Percentiles rank a stretch among this genome's conserved stretches.
Evolutionary conservation across 2,113 vertebrate genomes (phyloP).

Genomic region (Mormyrus iriodes): DNA sequence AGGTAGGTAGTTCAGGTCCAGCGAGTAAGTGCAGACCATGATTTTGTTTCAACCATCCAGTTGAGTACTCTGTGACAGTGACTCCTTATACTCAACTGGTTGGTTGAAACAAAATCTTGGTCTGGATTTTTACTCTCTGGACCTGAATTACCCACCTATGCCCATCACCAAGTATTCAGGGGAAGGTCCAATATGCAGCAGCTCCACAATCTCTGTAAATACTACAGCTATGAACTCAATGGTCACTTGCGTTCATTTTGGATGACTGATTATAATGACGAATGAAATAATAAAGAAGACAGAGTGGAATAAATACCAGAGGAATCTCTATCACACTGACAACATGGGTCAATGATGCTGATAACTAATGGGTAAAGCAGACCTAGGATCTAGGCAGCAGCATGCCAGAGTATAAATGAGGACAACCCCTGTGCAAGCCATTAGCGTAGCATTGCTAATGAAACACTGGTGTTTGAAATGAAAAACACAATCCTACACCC

Average conservation of each 20-base stretch:
- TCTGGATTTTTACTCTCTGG: not conserved
- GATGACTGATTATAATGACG: not conserved
- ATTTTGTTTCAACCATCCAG: not conserved
- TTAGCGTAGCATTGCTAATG: not conserved
- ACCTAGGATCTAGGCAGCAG: not conserved
- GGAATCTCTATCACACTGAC: not conserved
- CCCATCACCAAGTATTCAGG: not conserved
- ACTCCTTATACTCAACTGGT: not conserved
- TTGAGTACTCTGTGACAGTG: not conserved
- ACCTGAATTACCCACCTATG: not conserved
- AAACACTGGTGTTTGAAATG: not conserved
- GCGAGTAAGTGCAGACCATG: not conserved
- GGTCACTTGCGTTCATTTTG: not conserved
- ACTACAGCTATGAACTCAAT: not conserved
- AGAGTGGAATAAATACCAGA: not conserved
- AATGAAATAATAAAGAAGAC: not conserved
- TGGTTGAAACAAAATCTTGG: not conserved
- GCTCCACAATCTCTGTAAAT: not conserved
- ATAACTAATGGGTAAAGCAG: not conserved
- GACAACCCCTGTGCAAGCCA: not conserved
- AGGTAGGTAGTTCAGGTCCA: not conserved
- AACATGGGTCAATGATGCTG: not conserved
- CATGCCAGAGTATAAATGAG: not conserved
- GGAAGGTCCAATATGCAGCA: not conserved
- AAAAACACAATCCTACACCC: not conserved